phyloP scores from a whole-genome alignment of 2,888 invertebrate genomes.

The Tenthredo mesomela region DNA sequence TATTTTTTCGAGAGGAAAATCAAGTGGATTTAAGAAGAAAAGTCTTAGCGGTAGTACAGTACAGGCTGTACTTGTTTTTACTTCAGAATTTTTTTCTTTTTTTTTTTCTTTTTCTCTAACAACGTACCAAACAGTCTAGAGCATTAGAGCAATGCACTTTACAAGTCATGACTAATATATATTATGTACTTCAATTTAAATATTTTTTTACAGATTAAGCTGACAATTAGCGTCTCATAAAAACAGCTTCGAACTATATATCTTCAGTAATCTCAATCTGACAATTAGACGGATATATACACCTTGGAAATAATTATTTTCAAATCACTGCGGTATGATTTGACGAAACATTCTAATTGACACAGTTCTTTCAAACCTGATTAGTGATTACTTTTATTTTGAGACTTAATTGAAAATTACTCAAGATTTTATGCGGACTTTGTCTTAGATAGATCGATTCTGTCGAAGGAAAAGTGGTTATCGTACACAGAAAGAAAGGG shows the following conservation, averaged over 20 bases:
- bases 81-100: background rate
- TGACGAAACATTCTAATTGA: too few relatives aligned
- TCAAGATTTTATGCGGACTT: too few relatives aligned
- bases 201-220: background rate
- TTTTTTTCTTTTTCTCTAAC: too few relatives aligned
- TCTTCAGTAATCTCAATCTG: background rate
- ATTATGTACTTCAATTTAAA: background rate
- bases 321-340: too few relatives aligned
- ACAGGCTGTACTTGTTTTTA: background rate
- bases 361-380: too few relatives aligned
- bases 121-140: too few relatives aligned
- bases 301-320: background rate
- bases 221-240: background rate
- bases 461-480: too few relatives aligned
- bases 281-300: background rate
- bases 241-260: background rate
- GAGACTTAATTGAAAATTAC: too few relatives aligned
- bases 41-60: background rate
- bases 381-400: too few relatives aligned
- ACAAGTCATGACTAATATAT: background rate
- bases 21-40: background rate
- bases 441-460: too few relatives aligned
- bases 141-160: background rate
- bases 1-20: background rate
- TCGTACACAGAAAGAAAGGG: too few relatives aligned